Evolutionary conservation across 2,888 invertebrate species (phyloP), one percentile per base, ranked within the genome.

Genomic region (Augiades crinisus): DNA sequence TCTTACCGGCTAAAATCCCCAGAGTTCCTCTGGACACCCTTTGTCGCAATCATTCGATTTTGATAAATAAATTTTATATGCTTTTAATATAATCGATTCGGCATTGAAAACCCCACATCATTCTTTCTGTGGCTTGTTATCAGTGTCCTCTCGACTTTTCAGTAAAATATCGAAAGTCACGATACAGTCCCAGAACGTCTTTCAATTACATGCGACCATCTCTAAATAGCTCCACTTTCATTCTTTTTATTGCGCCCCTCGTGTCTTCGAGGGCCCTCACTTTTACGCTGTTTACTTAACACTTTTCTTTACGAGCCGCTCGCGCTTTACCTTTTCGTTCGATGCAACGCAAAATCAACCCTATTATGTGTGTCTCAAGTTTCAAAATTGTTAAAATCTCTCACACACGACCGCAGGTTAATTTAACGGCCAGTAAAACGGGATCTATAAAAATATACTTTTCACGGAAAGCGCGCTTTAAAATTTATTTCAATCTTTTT

Each of bases 401-500:
- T 6, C 10, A 8, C n/a, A 6, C 21, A 27, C 5, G 8, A 49
- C 22, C 10, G 19, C 22, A 33, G 16, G 40, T 33, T 49, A 41
- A 41, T 49, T 40, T 49, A 41, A 49, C 17, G 40, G 30, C 16
- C 47, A 17, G 10, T 49, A 41, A 49, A 41, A 14, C 37, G 21
- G 22, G 21, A 40, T 33, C 47, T 49, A 22, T 49, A 45, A 45
- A 45, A 45, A 45, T 33, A 44, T 14, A 21, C 33, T 41, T 49
- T 49, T 49, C 47, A 41, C 13, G 40, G 33, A 17, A 33, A 40
- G 22, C 30, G 10, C 8, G 0, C 2, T 19, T 31, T 14, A 31
- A 47, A 40, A 40, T 10, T 21, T 21, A 22, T 21, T 40, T 21
- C 22, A 19, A 47, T 30, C 16, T 17, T 16, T 16, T 41, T 27